phyloP scores from a whole-genome alignment of 2,113 vertebrate genomes.

The Phyllostomus hastatus region DNA sequence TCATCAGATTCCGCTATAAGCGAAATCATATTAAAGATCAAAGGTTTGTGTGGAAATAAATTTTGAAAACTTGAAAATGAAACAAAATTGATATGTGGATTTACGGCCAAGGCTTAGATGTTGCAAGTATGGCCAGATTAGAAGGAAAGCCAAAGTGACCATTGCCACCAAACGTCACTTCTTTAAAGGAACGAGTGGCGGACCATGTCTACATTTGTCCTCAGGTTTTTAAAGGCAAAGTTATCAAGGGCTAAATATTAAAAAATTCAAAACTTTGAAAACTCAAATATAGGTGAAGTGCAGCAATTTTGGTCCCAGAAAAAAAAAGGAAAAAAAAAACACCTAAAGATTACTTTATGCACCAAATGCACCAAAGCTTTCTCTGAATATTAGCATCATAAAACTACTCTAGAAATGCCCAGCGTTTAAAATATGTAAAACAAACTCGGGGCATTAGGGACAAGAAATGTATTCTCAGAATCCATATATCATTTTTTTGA shows the following conservation, averaged over 20 bases:
- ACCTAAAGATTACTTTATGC: background rate
- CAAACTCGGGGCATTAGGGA: background rate
- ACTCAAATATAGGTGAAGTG: background rate
- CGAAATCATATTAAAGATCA: background rate
- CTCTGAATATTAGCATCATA: background rate
- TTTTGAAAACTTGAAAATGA: background rate
- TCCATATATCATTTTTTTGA: background rate
- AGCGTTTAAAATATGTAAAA: slow-evolving; percentile 1
- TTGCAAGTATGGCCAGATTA: background rate
- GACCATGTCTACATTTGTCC: background rate
- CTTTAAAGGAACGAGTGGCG: background rate
- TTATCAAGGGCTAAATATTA: background rate
- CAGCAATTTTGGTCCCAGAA: background rate
- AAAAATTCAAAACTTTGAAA: slow-evolving; percentile 1
- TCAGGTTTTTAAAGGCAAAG: background rate
- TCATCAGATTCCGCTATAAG: background rate
- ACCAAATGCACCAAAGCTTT: background rate
- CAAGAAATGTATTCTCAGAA: background rate
- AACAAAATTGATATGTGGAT: background rate
- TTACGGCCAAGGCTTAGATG: background rate
- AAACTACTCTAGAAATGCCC: background rate
- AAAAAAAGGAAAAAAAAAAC: background rate
- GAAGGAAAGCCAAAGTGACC: background rate
- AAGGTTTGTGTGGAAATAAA: background rate
- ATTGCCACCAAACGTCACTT: background rate